Evolutionary conservation across 2,888 invertebrate genomes (phyloP), one percentile per base, ranked within the genome.

Genomic region (Habroteleia sp.): DNA sequence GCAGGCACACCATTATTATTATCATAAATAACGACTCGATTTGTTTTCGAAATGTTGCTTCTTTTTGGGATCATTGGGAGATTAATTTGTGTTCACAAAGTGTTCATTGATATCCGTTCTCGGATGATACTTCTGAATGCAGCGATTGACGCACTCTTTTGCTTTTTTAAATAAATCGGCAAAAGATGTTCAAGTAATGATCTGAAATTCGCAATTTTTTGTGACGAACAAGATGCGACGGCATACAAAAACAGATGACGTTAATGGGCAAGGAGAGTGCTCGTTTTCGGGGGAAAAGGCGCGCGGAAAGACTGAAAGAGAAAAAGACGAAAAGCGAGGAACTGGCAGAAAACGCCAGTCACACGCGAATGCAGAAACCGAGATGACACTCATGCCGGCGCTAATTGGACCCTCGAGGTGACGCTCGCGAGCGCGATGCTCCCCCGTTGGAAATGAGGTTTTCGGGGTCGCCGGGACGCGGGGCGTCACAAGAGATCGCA

Each of bases 321-420:
- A 44, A 65, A 69, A 56, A 50, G 76, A 72, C 46, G 50, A 52
- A 50, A 52, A 48, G 60, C 56, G 52, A 68, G 56, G 58, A 75
- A 62, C 69, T 76, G 82, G 83, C 81, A 83, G 84, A 85, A 86
- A 85, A 84, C 83, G 84, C 80, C 84, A 85, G 85, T 84, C 80
- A 83, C 83, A 83, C 77, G 80, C 81, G 80, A 85, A 84, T 85
- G 85, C 83, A 84, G 85, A 87, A 87, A 85, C 84, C 81, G 83
- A 85, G 85, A 87, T 86, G 86, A 86, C 87, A 87, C 87, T 87
- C 86, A 83, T 85, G 83, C 80, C 78, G 84, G 84, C 85, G 84
- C 87, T 88, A 88, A 88, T 88, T 88, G 88, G 88, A 85, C 88
- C 88, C 88, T 88, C 88, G 87, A 88, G 87, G 86, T 87, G 85